phyloP scores from a whole-genome alignment of 1,140 invertebrate species.

The Drosophila teissieri region DNA sequence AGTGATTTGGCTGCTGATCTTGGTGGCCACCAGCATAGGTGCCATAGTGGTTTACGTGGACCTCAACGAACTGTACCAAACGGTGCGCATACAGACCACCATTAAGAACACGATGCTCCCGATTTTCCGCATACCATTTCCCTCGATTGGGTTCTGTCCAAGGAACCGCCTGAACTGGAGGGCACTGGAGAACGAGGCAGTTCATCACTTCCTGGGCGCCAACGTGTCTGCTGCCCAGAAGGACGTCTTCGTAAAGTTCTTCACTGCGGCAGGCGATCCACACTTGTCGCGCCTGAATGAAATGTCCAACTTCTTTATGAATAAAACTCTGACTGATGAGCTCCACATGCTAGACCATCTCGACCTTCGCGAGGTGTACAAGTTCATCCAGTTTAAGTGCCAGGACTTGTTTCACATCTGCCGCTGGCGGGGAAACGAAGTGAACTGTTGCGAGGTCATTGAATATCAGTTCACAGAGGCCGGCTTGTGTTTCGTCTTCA shows the following conservation, averaged over 20 bases:
- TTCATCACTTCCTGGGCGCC: constrained; percentile 53
- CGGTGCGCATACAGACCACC: constrained; percentile 63
- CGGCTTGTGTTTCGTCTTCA: constrained; percentile 70
- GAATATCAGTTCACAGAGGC: constrained; percentile 69
- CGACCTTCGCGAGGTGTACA: constrained; percentile 50
- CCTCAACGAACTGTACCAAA: constrained; percentile 55
- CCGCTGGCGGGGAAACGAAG: constrained; percentile 41
- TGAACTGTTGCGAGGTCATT: constrained; percentile 73
- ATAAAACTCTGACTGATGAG: constrained; percentile 20
- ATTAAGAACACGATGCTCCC: constrained; percentile 69
- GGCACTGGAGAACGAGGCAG: constrained; percentile 37
- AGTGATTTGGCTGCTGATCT: constrained; percentile 67
- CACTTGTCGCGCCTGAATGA: constrained; percentile 40
- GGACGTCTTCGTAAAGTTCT: constrained; percentile 63
- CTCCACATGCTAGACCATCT: constrained; percentile 45
- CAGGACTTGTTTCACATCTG: constrained; percentile 52
- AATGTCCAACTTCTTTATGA: constrained; percentile 46
- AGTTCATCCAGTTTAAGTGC: constrained; percentile 39
- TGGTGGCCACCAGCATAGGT: constrained; percentile 57
- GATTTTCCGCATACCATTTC: constrained; percentile 62
- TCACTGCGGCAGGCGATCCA: constrained; percentile 40
- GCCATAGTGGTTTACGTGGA: constrained; percentile 66
- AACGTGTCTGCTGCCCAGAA: constrained; percentile 33
- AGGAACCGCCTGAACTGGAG: constrained; percentile 60
- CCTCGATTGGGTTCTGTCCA: constrained; percentile 64